These are phyloP conservation scores for Limnephilus auricula DNA, from an alignment of 2,888 invertebrate species.

Conservation along the genomic window DNA sequence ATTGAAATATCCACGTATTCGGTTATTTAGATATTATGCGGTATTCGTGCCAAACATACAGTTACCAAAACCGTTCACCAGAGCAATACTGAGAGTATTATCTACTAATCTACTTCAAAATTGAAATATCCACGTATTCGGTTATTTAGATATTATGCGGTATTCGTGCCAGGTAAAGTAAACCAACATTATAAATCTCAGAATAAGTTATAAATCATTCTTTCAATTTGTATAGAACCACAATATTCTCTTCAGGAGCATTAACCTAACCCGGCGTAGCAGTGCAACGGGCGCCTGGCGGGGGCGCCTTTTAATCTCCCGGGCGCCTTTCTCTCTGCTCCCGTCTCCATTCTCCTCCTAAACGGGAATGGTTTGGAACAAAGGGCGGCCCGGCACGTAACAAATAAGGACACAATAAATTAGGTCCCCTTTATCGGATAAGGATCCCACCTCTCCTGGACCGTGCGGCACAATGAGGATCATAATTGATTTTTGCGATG, in stretches of 20 bases:
- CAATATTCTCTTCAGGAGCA: not conserved
- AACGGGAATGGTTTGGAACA: not conserved
- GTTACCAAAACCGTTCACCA: no score
- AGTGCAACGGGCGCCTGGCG: slow-evolving; percentile 17
- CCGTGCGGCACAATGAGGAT: not conserved
- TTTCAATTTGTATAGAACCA: not conserved
- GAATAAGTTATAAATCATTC: not conserved
- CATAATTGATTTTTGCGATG: slow-evolving; percentile 29
- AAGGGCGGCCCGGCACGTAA: slow-evolving; percentile 62
- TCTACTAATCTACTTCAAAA: no score
- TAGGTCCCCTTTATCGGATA: slow-evolving; percentile 64
- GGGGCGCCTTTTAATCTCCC: not conserved
- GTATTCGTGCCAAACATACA: no score
- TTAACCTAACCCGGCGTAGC: not conserved
- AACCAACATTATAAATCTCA: not conserved
- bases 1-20: no score
- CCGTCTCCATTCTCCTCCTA: not conserved
- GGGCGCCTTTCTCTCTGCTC: not conserved
- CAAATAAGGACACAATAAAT: slow-evolving; percentile 66
- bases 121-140: no score
- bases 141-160: no score
- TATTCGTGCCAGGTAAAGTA: no score
- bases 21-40: no score
- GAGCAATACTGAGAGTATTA: no score
- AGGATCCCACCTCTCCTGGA: slow-evolving; percentile 42